Conservation (phyloP, 2,888 invertebrate genomes). For the Noctua comes region DNA sequence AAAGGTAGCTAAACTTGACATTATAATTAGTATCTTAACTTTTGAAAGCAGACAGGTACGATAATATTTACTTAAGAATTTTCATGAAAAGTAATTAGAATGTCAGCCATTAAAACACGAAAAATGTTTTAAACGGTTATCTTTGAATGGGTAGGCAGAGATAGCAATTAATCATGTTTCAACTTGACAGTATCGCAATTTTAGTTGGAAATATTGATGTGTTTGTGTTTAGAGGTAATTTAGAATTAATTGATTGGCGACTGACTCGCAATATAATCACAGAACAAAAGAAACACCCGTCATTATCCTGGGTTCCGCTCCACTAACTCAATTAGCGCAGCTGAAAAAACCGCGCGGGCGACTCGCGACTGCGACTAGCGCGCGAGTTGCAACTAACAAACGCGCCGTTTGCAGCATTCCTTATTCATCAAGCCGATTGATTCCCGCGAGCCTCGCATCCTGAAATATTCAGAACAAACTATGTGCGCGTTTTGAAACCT, state of each 20-base stretch:
- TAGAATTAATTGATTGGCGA: neutral
- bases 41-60: conserved; percentile 17
- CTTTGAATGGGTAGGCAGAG: neutral
- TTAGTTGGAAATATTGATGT: neutral
- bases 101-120: neutral
- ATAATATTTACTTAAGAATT: conserved; percentile 33
- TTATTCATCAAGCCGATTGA: conserved; percentile 46
- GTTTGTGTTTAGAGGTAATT: neutral
- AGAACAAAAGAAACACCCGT: neutral
- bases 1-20: conserved; percentile 34
- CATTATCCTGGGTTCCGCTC: neutral
- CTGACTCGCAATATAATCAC: neutral
- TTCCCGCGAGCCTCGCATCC: neutral
- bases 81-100: conserved; percentile 21
- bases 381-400: neutral
- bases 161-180: neutral
- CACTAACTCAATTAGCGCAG: conserved; percentile 15
- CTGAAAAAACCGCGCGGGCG: neutral
- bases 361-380: neutral
- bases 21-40: conserved; percentile 35
- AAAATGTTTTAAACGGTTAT: neutral
- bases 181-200: neutral
- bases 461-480: conserved; percentile 32
- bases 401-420: conserved; percentile 27
- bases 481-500: neutral